Evolutionary conservation across 2,113 vertebrate species (phyloP).

Genomic region (Galeopterus variegatus): DNA sequence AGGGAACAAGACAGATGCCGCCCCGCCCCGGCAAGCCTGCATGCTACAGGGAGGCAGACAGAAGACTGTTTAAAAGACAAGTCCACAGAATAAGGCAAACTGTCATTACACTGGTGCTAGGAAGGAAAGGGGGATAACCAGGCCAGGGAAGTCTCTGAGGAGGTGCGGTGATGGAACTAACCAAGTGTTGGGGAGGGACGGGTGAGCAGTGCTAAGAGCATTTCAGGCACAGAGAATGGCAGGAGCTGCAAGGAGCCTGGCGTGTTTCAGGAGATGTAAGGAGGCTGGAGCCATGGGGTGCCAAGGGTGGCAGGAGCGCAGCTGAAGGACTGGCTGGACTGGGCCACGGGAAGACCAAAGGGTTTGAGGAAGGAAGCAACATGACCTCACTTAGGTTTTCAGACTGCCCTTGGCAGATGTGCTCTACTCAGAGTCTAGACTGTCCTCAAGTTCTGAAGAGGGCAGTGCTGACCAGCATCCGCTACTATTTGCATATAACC

Average conservation of each 20-base stretch:
- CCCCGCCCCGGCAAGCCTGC: not conserved
- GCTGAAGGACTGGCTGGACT: not conserved
- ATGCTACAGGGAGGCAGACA: not conserved
- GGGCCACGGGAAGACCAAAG: not conserved
- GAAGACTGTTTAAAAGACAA: not conserved
- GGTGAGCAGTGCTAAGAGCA: not conserved
- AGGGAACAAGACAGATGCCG: not conserved
- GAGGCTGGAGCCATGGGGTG: not conserved
- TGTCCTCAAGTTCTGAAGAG: not conserved
- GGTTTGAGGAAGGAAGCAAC: not conserved
- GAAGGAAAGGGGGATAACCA: not conserved
- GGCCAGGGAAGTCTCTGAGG: not conserved
- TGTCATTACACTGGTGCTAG: not conserved
- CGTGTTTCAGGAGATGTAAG: not conserved
- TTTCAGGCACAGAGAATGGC: not conserved
- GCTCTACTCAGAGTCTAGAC: not conserved
- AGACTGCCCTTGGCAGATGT: not conserved
- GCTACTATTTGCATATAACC: not conserved
- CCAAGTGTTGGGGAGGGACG: not conserved
- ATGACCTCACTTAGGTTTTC: not conserved
- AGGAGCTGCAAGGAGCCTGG: not conserved
- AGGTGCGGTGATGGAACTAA: not conserved
- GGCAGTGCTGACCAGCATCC: not conserved
- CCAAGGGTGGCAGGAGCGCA: rapidly evolving
- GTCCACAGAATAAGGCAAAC: not conserved